A percentile compares a stretch with the other conserved stretches of the same genome.
Conservation (phyloP, 2,113 vertebrate species). For the Abramis brama region DNA sequence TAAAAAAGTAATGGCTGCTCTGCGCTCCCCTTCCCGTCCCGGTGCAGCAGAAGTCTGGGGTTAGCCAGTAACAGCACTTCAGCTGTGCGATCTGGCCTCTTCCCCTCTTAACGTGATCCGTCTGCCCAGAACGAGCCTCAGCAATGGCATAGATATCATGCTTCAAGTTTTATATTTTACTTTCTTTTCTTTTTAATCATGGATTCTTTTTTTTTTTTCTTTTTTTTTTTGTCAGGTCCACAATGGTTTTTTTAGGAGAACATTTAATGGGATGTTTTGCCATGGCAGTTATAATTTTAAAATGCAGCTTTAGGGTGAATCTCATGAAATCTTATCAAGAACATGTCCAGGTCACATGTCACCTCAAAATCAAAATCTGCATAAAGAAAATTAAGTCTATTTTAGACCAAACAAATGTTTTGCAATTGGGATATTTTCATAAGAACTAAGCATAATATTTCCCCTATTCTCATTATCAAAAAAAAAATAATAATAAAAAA, state of each 20-base stretch:
- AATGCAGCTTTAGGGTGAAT: neutral
- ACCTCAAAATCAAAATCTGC: neutral
- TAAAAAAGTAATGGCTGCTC: constrained; percentile 65
- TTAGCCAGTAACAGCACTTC: constrained; percentile 50
- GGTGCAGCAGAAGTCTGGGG: constrained; percentile 49
- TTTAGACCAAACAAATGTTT: neutral
- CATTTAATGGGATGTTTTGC: constrained; percentile 14
- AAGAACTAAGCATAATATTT: neutral
- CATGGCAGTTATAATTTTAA: constrained; percentile 3
- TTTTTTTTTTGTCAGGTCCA: neutral
- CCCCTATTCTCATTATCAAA: neutral
- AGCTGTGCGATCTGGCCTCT: constrained; percentile 48
- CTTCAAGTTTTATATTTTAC: constrained; percentile 3
- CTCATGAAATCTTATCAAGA: neutral
- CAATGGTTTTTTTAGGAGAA: constrained; percentile 15
- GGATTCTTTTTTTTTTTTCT: no score
- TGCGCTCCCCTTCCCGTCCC: constrained; percentile 21
- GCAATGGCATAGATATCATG: constrained; percentile 41
- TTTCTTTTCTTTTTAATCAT: neutral
- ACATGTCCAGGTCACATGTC: neutral
- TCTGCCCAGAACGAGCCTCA: constrained; percentile 24
- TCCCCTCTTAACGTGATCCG: constrained; percentile 20
- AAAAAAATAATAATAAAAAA: neutral
- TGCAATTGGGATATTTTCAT: neutral
- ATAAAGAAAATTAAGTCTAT: neutral